Evolutionary conservation across 2,888 invertebrate species (phyloP).

Genomic region (Antheraea assamensis): DNA sequence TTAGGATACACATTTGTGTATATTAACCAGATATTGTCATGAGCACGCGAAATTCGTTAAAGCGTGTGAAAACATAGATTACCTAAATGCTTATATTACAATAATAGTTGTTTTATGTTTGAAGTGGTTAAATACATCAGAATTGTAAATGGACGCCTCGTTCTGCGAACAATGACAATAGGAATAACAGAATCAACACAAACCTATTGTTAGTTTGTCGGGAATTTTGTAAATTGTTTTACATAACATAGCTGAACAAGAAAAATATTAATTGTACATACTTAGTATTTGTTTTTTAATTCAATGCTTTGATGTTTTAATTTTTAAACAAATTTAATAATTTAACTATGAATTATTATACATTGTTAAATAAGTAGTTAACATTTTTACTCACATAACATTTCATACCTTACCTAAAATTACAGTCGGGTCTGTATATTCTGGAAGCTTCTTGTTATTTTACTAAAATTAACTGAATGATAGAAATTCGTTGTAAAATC

Average conservation of each 20-base stretch:
- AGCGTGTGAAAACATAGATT: not conserved
- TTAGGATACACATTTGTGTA: not conserved
- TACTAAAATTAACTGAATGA: no score
- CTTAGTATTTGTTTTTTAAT: not conserved
- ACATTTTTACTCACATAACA: no score
- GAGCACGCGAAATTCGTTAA: not conserved
- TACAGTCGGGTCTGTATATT: no score
- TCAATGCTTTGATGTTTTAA: not conserved
- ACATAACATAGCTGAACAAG: not conserved
- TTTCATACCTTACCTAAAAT: no score
- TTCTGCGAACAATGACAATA: not conserved
- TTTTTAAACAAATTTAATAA: no score
- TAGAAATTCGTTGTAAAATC: no score
- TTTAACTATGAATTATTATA: no score
- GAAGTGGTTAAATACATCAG: not conserved
- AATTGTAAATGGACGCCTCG: not conserved
- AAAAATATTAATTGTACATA: not conserved
- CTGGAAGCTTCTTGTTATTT: no score
- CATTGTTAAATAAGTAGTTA: no score
- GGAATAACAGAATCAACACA: slow-evolving; percentile 1
- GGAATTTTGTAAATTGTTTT: not conserved
- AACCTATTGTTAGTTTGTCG: not conserved
- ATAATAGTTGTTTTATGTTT: not conserved
- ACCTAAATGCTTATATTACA: not conserved
- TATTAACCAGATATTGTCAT: not conserved